Conservation (phyloP, 2,113 vertebrate species). For the Petromus typicus region DNA sequence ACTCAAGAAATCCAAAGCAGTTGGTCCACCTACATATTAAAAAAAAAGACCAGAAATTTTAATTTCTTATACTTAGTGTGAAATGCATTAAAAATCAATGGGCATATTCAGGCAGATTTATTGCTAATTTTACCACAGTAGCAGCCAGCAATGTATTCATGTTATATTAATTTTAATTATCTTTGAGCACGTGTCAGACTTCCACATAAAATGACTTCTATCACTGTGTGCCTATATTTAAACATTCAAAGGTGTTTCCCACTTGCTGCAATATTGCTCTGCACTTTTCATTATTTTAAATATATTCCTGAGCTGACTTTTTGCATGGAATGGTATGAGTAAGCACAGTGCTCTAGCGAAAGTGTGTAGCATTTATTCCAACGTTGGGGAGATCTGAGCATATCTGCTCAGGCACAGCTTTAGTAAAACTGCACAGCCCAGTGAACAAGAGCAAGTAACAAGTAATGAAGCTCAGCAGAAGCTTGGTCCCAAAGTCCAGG, state of each 20-base stretch:
- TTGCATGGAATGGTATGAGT: constrained; percentile 14
- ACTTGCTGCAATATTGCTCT: background rate
- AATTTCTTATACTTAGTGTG: background rate
- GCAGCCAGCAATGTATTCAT: background rate
- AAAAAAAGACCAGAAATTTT: background rate
- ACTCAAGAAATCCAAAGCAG: background rate
- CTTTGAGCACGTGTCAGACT: background rate
- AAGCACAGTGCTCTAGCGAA: background rate
- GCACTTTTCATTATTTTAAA: constrained; percentile 13
- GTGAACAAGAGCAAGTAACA: background rate
- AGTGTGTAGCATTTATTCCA: background rate
- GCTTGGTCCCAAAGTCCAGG: background rate
- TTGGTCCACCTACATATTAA: background rate
- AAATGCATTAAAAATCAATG: background rate
- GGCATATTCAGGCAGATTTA: background rate
- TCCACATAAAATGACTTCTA: background rate
- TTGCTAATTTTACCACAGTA: background rate
- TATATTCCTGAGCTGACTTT: background rate
- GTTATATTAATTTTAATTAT: background rate
- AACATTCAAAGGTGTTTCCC: background rate
- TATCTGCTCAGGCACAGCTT: background rate
- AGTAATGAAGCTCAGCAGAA: background rate
- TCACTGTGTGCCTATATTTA: background rate
- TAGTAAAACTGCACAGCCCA: background rate
- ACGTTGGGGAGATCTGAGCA: background rate